A percentile compares a stretch with the other conserved stretches of the same genome.
phyloP scores from a whole-genome alignment of 2,113 vertebrate species.

The Suricata suricatta region DNA sequence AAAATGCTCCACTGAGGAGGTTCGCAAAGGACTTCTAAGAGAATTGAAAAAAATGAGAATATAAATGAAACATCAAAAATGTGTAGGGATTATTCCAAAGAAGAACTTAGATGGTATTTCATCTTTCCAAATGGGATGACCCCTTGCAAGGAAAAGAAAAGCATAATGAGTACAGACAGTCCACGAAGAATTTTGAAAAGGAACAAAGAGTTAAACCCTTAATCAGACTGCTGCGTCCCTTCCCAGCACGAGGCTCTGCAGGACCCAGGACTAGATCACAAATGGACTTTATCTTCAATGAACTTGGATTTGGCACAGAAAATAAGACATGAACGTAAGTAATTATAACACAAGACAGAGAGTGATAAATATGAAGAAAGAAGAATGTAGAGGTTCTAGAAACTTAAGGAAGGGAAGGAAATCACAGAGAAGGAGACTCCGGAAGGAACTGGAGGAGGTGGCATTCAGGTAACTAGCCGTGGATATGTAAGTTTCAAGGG shows the following conservation, averaged over 20 bases:
- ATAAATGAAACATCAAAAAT: not conserved
- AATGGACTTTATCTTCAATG: not conserved
- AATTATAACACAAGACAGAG: not conserved
- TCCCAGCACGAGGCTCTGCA: not conserved
- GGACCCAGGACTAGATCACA: not conserved
- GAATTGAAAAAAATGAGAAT: not conserved
- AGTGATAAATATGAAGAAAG: not conserved
- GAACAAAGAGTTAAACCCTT: not conserved
- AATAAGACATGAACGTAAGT: not conserved
- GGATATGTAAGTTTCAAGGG: not conserved
- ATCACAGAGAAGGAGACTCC: not conserved
- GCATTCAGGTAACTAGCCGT: not conserved
- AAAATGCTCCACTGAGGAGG: not conserved
- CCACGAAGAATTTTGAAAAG: not conserved
- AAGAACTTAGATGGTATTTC: not conserved
- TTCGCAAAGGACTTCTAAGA: not conserved
- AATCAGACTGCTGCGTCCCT: not conserved
- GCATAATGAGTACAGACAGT: not conserved
- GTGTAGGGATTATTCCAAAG: not conserved
- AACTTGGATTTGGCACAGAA: not conserved
- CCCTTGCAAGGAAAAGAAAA: not conserved
- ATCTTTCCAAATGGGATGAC: not conserved
- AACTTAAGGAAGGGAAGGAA: not conserved
- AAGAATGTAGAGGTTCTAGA: not conserved
- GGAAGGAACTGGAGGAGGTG: not conserved